These are phyloP conservation scores for Cataglyphis altisquamis DNA, from an alignment of 2,888 invertebrate species.

Conservation along the genomic window DNA sequence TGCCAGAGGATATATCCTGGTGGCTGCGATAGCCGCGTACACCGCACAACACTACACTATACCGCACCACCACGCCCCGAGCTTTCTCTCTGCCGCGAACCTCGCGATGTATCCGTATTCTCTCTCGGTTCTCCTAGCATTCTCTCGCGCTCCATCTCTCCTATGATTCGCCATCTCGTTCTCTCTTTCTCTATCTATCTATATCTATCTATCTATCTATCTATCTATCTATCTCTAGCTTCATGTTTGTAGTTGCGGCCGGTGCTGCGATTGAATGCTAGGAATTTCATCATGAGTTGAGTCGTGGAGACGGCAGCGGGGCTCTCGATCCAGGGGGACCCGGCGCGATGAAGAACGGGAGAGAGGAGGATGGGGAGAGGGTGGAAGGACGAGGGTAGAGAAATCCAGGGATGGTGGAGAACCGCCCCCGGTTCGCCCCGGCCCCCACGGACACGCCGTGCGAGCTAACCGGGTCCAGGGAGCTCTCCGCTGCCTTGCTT, in stretches of 20 bases:
- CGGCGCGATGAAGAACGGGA: slow-evolving; percentile 76
- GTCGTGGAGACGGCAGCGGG: slow-evolving; percentile 86
- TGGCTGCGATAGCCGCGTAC: slow-evolving; percentile 61
- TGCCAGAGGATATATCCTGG: slow-evolving; percentile 63
- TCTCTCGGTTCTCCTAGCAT: slow-evolving; percentile 13
- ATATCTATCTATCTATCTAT: slow-evolving; percentile 23
- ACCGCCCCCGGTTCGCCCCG: slow-evolving; percentile 83
- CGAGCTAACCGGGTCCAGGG: slow-evolving; percentile 81
- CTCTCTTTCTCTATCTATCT: slow-evolving; percentile 14
- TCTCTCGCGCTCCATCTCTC: slow-evolving; percentile 5
- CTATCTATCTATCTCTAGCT: slow-evolving; percentile 50
- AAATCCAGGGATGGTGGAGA: slow-evolving; percentile 72
- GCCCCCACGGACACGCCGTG: slow-evolving; percentile 76
- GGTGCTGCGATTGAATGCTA: slow-evolving; percentile 86
- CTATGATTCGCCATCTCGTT: neutral
- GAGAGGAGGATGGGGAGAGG: slow-evolving; percentile 30
- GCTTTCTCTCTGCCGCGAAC: slow-evolving; percentile 39
- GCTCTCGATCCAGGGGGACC: slow-evolving; percentile 70
- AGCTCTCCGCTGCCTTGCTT: slow-evolving; percentile 83
- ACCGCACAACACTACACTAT: slow-evolving; percentile 26
- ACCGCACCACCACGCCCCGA: slow-evolving; percentile 16
- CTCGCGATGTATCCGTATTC: slow-evolving; percentile 26
- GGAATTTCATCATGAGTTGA: slow-evolving; percentile 86
- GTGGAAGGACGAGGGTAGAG: slow-evolving; percentile 47
- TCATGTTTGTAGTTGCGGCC: slow-evolving; percentile 81